These are phyloP conservation scores for Pectinophora gossypiella DNA, from an alignment of 1,140 invertebrate species.

Conservation along the genomic window DNA sequence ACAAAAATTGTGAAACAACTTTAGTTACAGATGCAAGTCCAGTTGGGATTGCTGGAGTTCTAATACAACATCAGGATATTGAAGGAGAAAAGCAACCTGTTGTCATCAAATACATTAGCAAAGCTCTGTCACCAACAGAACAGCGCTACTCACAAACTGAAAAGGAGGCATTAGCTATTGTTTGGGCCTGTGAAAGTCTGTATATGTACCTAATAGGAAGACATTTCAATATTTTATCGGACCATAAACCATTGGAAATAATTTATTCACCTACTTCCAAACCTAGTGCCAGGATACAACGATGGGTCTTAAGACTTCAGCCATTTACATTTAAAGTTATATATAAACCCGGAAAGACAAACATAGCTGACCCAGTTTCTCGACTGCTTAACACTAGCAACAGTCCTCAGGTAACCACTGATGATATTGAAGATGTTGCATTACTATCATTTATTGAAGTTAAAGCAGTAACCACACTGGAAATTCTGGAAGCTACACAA, in stretches of 20 bases:
- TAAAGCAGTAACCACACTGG: background rate
- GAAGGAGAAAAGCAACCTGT: background rate
- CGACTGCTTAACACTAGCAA: background rate
- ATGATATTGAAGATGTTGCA: background rate
- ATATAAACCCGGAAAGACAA: conserved; percentile 7
- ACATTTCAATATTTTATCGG: conserved; percentile 1
- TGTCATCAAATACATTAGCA: conserved; percentile 2
- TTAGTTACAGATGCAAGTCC: conserved; percentile 6
- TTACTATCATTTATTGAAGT: background rate
- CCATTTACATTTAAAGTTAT: conserved; percentile 3
- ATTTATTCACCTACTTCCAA: conserved; percentile 5
- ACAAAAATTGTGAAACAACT: background rate
- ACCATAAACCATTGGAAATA: conserved; percentile 6
- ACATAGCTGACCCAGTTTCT: too few relatives aligned
- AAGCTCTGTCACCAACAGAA: conserved; percentile 3
- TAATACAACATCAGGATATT: background rate
- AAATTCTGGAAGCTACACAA: background rate
- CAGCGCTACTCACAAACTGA: conserved; percentile 3
- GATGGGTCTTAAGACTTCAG: conserved; percentile 5
- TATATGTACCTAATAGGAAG: conserved; percentile 7
- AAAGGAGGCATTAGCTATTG: conserved; percentile 1
- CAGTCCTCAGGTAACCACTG: too few relatives aligned
- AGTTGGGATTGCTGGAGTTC: background rate
- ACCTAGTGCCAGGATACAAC: conserved; percentile 2
- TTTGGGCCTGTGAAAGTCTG: conserved; percentile 6